Base-by-base conservation (phyloP, 2,113 vertebrate genomes). In the Casuarius casuarius region DNA sequence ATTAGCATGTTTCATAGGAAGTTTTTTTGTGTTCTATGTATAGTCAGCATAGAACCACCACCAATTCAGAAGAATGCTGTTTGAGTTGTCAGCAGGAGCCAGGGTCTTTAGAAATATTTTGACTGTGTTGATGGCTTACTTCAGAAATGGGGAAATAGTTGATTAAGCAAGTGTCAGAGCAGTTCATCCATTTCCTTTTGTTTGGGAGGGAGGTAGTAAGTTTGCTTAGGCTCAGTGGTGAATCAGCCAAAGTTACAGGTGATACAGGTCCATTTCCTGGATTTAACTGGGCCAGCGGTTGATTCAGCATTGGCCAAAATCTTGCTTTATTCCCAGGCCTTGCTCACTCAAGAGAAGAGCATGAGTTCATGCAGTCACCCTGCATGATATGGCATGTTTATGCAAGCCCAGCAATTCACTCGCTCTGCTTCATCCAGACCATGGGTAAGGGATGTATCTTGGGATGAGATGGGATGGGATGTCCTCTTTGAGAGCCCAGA, bases 251-350 rank as follows among this genome's bases (percentile, higher is more conserved):
- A 65, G 7, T 40, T 4, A 5, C 3, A 10, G 62, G 40, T 0
- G 0, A n/a, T 72, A n/a, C 0, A 10, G 56, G 44, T 52, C 82
- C 1, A 0, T 71, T 76, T 91, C 82, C 44, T 1, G 5, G 19
- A 49, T 49, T 33, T 62, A 52, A 35, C 49, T 23, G 29, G 26
- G 42, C 6, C 48, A 54, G 29, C 40, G 38, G 52, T 83, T 73
- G 71, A 52, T 40, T 80, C 35, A 7, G 33, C 0, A 0, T 14
- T 77, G 74, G 51, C 51, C 70, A 25, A 65, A 73, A 35, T 61
- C 76, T 75, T n/a, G 42, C 51, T 81, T 65, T 91, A 91, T 90
- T 96, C 82, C 93, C 90, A 88, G 82, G 71, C 67, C 67, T 94
- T 0, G 0, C 38, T 76, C 3, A 0, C 93, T 87, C 46, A 14